Evolutionary conservation across 2,888 invertebrate species (phyloP).

Genomic region (Empis livida): DNA sequence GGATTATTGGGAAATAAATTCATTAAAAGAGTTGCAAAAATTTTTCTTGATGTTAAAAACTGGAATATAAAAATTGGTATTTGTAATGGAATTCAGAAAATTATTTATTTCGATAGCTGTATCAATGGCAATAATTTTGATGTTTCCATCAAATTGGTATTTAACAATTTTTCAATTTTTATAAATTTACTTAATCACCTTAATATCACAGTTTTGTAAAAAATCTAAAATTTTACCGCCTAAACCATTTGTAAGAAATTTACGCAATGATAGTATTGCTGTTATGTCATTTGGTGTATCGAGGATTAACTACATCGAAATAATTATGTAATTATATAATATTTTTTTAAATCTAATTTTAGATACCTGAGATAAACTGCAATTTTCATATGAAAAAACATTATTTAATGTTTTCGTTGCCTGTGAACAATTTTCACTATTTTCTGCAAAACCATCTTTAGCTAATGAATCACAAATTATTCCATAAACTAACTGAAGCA

Average conservation of each 20-base stretch:
- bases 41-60: slow-evolving; percentile 31
- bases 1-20: slow-evolving; percentile 33
- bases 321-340: too few species aligned
- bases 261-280: slow-evolving; percentile 30
- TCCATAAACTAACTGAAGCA: slow-evolving; percentile 29
- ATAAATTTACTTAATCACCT: slow-evolving; percentile 18
- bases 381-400: slow-evolving; percentile 14
- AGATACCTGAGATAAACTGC: slow-evolving; percentile 27
- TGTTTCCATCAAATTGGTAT: too few species aligned
- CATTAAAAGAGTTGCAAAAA: slow-evolving; percentile 27
- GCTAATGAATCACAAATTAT: slow-evolving; percentile 24
- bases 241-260: slow-evolving; percentile 29
- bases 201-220: slow-evolving; percentile 26
- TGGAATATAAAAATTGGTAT: slow-evolving; percentile 11
- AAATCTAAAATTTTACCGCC: slow-evolving; percentile 30
- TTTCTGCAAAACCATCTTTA: background rate
- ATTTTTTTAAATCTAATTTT: too few species aligned
- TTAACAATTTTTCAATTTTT: too few species aligned
- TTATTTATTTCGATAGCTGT: too few species aligned
- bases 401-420: background rate
- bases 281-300: slow-evolving; percentile 29
- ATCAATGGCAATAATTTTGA: background rate
- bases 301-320: slow-evolving; percentile 28
- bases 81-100: too few species aligned
- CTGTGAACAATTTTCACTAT: background rate